A percentile compares a stretch with the other conserved stretches of the same genome.
Conservation (phyloP, 1,140 invertebrate species). For the Drosophila varians region DNA sequence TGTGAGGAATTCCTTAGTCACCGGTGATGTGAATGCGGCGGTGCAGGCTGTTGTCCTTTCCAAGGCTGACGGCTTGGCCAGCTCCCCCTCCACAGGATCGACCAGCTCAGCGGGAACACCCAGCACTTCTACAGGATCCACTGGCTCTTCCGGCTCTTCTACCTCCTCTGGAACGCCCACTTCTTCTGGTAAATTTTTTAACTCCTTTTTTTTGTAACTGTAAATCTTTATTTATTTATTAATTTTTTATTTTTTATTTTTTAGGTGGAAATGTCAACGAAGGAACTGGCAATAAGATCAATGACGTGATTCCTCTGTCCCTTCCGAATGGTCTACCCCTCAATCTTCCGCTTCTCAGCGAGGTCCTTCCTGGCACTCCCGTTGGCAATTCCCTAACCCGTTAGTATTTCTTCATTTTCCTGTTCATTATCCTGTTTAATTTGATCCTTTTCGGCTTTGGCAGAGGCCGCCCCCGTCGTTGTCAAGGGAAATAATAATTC, state of each 20-base stretch:
- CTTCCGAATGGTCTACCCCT: not conserved
- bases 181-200: slow-evolving; percentile 5
- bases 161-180: not conserved
- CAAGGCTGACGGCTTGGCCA: not conserved
- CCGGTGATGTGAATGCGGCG: not conserved
- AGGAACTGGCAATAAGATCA: slow-evolving; percentile 5
- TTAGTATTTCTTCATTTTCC: not conserved
- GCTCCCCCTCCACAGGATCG: not conserved
- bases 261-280: not conserved
- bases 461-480: not conserved
- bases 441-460: not conserved
- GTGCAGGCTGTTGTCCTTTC: not conserved
- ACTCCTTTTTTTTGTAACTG: not conserved
- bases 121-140: not conserved
- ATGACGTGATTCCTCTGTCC: not conserved
- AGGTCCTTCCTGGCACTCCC: not conserved
- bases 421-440: no score
- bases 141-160: not conserved
- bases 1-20: not conserved
- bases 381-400: slow-evolving; percentile 4
- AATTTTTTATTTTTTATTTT: not conserved
- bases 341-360: not conserved
- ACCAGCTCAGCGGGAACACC: not conserved
- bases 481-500: not conserved
- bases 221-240: not conserved